Conservation (phyloP, 2,888 invertebrate genomes). For the Thymelicus acteon region DNA sequence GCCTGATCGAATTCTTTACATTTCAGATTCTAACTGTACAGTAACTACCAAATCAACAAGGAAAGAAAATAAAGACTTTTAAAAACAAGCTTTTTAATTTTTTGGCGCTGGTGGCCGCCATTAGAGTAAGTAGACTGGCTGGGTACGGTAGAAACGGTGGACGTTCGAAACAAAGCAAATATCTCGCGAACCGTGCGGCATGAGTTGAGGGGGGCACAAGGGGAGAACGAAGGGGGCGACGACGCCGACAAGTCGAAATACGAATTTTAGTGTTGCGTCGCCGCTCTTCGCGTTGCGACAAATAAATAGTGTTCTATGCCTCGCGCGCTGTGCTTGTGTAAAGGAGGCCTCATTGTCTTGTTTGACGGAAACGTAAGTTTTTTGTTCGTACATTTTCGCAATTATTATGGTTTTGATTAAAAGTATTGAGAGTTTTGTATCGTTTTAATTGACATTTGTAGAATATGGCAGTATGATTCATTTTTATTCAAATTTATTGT, state of each 20-base stretch:
- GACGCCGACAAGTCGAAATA: slow-evolving; percentile 37
- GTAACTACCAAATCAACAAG: too few relatives aligned
- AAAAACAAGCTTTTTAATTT: too few relatives aligned
- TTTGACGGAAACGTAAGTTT: slow-evolving; percentile 28
- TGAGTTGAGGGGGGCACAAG: slow-evolving; percentile 35
- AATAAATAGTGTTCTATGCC: not conserved
- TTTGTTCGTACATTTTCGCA: slow-evolving; percentile 11
- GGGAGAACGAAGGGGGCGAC: slow-evolving; percentile 39
- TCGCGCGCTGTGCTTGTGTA: slow-evolving; percentile 33
- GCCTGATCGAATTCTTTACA: too few relatives aligned
- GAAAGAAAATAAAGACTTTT: too few relatives aligned
- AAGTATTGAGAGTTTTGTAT: slow-evolving; percentile 13
- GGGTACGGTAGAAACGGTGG: slow-evolving; percentile 47
- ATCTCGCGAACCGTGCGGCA: slow-evolving; percentile 1
- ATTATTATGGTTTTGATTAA: slow-evolving; percentile 15
- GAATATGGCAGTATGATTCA: slow-evolving; percentile 5
- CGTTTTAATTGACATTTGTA: slow-evolving; percentile 16
- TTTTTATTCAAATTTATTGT: slow-evolving; percentile 3
- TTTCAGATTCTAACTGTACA: too few relatives aligned
- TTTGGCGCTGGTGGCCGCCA: too few relatives aligned
- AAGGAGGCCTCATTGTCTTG: slow-evolving; percentile 34
- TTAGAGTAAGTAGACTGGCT: slow-evolving; percentile 29
- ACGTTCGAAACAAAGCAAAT: slow-evolving; percentile 46
- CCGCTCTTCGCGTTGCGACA: not conserved
- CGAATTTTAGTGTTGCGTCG: slow-evolving; percentile 34